Percentiles rank a stretch among this genome's conserved stretches.
These are phyloP conservation scores for Lottia gigantea DNA, from an alignment of 2,888 invertebrate genomes.

Conservation along the genomic window DNA sequence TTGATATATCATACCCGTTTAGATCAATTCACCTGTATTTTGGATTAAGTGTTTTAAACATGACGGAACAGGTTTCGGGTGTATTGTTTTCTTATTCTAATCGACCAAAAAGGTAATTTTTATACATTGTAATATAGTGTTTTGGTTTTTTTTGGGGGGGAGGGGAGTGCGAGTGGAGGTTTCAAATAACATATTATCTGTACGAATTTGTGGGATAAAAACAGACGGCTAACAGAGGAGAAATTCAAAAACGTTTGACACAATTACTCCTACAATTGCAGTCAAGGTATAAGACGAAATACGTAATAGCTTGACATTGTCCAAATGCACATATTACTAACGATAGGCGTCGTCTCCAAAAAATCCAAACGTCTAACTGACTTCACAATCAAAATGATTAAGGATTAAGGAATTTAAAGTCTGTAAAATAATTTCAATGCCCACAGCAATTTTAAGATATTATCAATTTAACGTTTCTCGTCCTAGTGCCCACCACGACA, in stretches of 20 bases:
- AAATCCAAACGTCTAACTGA: background rate
- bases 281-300: too few species aligned
- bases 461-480: conserved; percentile 18
- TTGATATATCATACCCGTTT: background rate
- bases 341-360: background rate
- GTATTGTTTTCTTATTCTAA: conserved; percentile 30
- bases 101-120: background rate
- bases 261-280: too few species aligned
- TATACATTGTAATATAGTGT: too few species aligned
- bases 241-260: too few species aligned
- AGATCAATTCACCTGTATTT: background rate
- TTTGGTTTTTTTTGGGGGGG: too few species aligned
- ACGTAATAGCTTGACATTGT: too few species aligned
- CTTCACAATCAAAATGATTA: background rate
- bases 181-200: too few species aligned
- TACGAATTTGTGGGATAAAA: too few species aligned
- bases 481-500: conserved; percentile 52
- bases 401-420: background rate
- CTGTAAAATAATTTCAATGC: background rate
- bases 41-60: conserved; percentile 12
- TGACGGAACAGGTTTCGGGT: conserved; percentile 28
- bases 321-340: too few species aligned
- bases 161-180: too few species aligned
- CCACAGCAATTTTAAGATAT: background rate
- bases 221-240: too few species aligned